These are phyloP conservation scores for Odontophorus gujanensis DNA, from an alignment of 2,113 vertebrate species.

Conservation along the genomic window DNA sequence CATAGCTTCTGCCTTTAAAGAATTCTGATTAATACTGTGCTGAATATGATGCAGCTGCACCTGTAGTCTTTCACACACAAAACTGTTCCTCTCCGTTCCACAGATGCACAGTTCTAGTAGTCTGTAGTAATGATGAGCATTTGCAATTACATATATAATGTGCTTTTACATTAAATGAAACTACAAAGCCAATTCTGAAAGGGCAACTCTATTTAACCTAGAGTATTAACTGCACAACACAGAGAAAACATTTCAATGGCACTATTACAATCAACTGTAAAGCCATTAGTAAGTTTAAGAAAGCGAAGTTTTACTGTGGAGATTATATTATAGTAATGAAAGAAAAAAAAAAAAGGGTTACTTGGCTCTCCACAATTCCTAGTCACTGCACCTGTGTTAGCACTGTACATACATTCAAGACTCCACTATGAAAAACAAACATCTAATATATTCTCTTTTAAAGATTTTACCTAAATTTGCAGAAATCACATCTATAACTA, in stretches of 20 bases:
- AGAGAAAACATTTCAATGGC: neutral
- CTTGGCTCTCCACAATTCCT: neutral
- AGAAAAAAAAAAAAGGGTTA: neutral
- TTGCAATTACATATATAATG: neutral
- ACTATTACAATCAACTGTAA: neutral
- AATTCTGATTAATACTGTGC: neutral
- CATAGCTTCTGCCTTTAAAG: neutral
- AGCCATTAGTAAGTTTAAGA: neutral
- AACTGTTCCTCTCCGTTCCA: neutral
- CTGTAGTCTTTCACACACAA: neutral
- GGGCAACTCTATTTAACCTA: neutral
- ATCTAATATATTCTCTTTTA: neutral
- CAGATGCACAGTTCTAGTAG: neutral
- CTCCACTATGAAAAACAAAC: neutral
- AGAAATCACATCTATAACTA: neutral
- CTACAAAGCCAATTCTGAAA: neutral
- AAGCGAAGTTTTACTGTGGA: neutral
- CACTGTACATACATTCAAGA: neutral
- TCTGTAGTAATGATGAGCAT: neutral
- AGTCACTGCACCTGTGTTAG: neutral
- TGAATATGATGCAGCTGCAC: neutral
- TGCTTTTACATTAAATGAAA: slow-evolving; percentile 1
- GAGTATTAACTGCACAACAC: neutral
- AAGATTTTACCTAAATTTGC: neutral
- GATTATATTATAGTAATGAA: neutral